Percentiles rank a stretch among this genome's conserved stretches.
Conservation (phyloP, 2,888 invertebrate species). For the Phoenoteleia sp. region DNA sequence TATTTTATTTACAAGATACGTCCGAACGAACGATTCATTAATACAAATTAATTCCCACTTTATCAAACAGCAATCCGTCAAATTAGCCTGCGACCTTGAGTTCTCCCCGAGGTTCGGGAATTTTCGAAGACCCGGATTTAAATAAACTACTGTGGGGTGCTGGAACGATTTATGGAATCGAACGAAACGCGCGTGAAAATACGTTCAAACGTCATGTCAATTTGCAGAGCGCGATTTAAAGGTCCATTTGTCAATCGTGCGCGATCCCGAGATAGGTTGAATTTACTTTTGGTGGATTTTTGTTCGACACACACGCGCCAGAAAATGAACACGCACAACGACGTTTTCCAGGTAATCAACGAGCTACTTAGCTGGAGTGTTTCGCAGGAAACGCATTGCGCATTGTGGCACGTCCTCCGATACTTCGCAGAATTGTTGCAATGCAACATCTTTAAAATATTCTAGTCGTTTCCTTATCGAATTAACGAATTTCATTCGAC, state of each 20-base stretch:
- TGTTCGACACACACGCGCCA: not conserved
- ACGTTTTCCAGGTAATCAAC: conserved; percentile 46
- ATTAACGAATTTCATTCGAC: conserved; percentile 18
- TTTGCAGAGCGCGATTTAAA: conserved; percentile 55
- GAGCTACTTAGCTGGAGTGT: conserved; percentile 34
- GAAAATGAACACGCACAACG: conserved; percentile 8
- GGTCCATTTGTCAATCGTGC: conserved; percentile 47
- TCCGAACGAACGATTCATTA: not conserved
- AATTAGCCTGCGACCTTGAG: conserved; percentile 4
- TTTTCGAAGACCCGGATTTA: conserved; percentile 24
- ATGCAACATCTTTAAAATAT: conserved; percentile 19
- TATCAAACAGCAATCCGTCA: conserved; percentile 5
- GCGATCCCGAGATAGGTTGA: conserved; percentile 34
- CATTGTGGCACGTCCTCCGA: conserved; percentile 55
- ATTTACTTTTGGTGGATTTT: conserved; percentile 53
- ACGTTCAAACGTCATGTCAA: conserved; percentile 56
- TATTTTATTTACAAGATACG: not conserved
- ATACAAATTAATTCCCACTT: not conserved
- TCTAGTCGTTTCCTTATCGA: conserved; percentile 30
- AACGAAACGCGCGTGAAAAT: conserved; percentile 47
- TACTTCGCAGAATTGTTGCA: conserved; percentile 36
- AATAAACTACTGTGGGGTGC: conserved; percentile 12
- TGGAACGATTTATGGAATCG: conserved; percentile 48
- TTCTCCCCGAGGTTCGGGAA: conserved; percentile 14
- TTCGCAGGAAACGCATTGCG: conserved; percentile 21